Evolutionary conservation across 2,888 invertebrate species (phyloP), one percentile per base, ranked within the genome.

Genomic region (Clunio marinus): DNA sequence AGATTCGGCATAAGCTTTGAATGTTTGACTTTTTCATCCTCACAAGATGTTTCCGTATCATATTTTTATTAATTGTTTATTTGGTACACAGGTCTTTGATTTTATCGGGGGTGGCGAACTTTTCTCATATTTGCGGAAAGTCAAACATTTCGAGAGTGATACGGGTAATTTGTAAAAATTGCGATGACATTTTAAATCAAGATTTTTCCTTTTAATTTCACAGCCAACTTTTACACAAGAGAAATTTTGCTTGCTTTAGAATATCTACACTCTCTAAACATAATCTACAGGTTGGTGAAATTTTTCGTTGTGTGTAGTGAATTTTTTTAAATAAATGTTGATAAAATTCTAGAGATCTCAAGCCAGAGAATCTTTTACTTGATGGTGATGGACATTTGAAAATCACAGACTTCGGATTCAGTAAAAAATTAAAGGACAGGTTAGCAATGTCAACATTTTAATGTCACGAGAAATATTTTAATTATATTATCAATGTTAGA

Each of bases 351-450:
- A 59, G 63, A 15, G 96, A 96, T 75, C 81, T 96, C 72, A 96
- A 96, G 77, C 96, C 96, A 0, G 98, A 98, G 78, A 98, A 98
- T 78, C 81, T 98, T 68, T 82, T 98, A 20, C 82, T 98, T 62
- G 96, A 96, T 74, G 86, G 85, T 72, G 92, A 95, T 73, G 98
- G 98, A 0, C 97, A 98, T 78, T 80, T 98, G 74, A 97, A 96
- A 81, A 93, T 98, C 74, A 97, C 96, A 7, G 98, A 98, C 78
- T 98, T 98, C 76, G 97, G 98, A 10, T 98, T 98, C 77, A 96
- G 97, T 55, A 98, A 98, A 80, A 91, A 92, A 75, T 81, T 98
- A 58, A 87, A 88, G 1, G 97, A 97, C 78, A n/a, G n/a, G n/a
- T n/a, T n/a, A n/a, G n/a, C n/a, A n/a, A n/a, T n/a, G n/a, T n/a